These are phyloP conservation scores for Theretra japonica DNA, from an alignment of 2,888 invertebrate genomes.

Conservation along the genomic window DNA sequence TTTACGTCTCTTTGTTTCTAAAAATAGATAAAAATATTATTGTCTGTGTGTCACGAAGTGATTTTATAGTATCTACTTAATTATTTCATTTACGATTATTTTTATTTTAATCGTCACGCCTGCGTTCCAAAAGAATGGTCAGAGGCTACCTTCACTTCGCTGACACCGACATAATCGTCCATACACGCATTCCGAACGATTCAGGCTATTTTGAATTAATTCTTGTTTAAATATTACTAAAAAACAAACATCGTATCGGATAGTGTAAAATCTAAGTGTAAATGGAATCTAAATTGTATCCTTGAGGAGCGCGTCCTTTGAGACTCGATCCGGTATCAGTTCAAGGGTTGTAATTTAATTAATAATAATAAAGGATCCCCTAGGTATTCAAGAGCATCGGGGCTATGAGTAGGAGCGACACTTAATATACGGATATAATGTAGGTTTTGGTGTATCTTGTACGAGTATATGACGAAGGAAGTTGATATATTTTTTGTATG, in stretches of 20 bases:
- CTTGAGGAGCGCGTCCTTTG: constrained; percentile 28
- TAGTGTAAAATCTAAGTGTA: constrained; percentile 21
- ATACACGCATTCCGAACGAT: too few species aligned
- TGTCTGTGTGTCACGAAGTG: too few species aligned
- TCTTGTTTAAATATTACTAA: not conserved
- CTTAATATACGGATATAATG: too few species aligned
- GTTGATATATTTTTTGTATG: too few species aligned
- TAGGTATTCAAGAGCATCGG: constrained; percentile 13
- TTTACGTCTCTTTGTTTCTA: not conserved
- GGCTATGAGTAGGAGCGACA: too few species aligned
- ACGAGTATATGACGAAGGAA: too few species aligned
- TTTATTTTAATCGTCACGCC: not conserved
- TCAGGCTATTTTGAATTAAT: not conserved
- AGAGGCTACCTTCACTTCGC: too few species aligned
- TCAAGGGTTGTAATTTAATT: constrained; percentile 34
- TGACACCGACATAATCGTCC: too few species aligned
- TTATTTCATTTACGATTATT: not conserved
- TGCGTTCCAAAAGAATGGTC: not conserved
- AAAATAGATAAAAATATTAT: not conserved
- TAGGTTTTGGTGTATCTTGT: too few species aligned
- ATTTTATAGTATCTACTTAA: too few species aligned
- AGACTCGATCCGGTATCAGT: constrained; percentile 24
- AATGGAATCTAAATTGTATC: constrained; percentile 36
- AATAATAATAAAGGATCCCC: constrained; percentile 26
- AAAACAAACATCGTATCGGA: constrained; percentile 13